Evolutionary conservation across 2,797 vertebrate genomes (phyloP).

Genomic region (Nyctalus aviator): DNA sequence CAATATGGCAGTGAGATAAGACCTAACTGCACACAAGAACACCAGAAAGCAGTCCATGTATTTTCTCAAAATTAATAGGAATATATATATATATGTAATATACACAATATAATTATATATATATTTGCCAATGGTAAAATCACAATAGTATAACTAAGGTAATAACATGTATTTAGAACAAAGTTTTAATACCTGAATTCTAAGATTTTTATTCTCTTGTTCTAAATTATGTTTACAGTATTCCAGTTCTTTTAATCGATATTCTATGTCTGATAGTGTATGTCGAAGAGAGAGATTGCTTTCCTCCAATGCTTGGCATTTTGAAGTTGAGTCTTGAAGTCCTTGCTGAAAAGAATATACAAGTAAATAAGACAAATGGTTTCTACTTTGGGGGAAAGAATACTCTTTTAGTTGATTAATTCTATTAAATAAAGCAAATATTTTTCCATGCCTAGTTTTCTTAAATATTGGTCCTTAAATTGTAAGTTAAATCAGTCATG

Average conservation of each 20-base stretch:
- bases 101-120: not conserved
- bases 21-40: not conserved
- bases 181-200: slow-evolving; percentile 90
- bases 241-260: slow-evolving; percentile 94
- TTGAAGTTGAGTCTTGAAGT: slow-evolving; percentile 88
- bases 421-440: slow-evolving; percentile 41
- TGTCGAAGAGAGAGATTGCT: slow-evolving; percentile 88
- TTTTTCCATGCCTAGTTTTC: slow-evolving; percentile 21
- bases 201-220: slow-evolving; percentile 94
- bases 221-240: slow-evolving; percentile 91
- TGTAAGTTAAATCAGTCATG: not conserved
- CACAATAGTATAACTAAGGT: not conserved
- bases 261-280: slow-evolving; percentile 90
- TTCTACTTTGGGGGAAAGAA: not conserved
- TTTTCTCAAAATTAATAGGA: not conserved
- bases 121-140: not conserved
- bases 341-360: slow-evolving; percentile 85
- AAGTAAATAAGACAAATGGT: slow-evolving; percentile 74
- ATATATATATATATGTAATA: not conserved
- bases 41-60: slow-evolving; percentile 18
- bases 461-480: slow-evolving; percentile 24
- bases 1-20: slow-evolving; percentile 35
- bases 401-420: slow-evolving; percentile 47
- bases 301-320: slow-evolving; percentile 91
- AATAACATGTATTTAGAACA: slow-evolving; percentile 35